Percentiles rank a stretch among this genome's conserved stretches.
Evolutionary conservation across 2,888 invertebrate genomes (phyloP).

Genomic region (Ophion ventricosus): DNA sequence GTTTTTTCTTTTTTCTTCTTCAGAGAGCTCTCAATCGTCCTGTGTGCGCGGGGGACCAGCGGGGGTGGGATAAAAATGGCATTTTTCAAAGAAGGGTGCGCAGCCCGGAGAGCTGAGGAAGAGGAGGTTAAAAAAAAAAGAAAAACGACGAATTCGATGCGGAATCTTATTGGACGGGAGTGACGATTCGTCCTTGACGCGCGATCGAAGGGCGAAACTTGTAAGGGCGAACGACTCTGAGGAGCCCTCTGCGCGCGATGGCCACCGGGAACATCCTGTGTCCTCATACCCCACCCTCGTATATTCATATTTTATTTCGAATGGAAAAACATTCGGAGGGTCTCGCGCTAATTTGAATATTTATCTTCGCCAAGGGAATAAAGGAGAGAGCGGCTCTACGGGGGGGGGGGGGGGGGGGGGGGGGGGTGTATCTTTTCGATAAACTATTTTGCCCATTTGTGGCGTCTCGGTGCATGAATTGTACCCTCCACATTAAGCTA

Average conservation of each 20-base stretch:
- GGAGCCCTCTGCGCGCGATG: not conserved
- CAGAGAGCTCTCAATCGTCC: not conserved
- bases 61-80: not conserved
- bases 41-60: not conserved
- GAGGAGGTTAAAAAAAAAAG: too few species aligned
- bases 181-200: not conserved
- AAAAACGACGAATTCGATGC: too few species aligned
- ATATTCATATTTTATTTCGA: constrained; percentile 10
- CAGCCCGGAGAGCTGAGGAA: too few species aligned
- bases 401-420: not conserved
- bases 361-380: constrained; percentile 39
- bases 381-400: not conserved
- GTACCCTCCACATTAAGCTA: not conserved
- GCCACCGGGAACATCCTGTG: not conserved
- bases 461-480: not conserved
- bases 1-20: constrained; percentile 3
- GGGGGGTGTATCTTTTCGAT: not conserved
- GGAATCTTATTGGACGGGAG: too few species aligned
- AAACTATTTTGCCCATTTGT: not conserved
- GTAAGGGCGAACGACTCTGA: not conserved
- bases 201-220: not conserved
- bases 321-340: constrained; percentile 47
- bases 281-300: not conserved
- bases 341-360: constrained; percentile 47
- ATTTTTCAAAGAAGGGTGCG: not conserved